Evolutionary conservation across 1,140 invertebrate species (phyloP), one percentile per base, ranked within the genome.

Genomic region (Drosophila subobscura): DNA sequence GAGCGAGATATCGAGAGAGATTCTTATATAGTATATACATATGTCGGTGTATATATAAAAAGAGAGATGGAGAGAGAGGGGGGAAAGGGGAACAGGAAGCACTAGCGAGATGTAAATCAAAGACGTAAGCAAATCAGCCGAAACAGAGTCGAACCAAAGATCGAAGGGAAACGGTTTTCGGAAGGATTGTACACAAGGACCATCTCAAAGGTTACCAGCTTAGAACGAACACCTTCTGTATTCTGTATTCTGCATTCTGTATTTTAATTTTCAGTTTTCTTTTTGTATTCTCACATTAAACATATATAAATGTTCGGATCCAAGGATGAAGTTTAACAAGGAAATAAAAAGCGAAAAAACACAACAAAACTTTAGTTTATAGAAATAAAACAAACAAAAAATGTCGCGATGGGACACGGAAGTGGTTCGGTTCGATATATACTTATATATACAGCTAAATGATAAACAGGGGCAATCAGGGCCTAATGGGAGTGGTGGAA

Each of bases 171-270:
- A 72, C 52, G 66, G 50, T 49, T 51, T 77, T 74, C 72, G 55
- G 46, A 70, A 70, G 77, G 88, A 84, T 77, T 91, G 72, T 86
- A 80, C 92, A 94, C 95, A 96, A 97, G 96, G 96, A 97, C 96
- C 97, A 97, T 97, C 96, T 97, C 97, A 97, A 97, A 97, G 97
- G 96, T 96, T 97, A 96, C 95, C 95, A 95, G 94, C 72, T 90
- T 89, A 80, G 77, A 88, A 78, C 57, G 77, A 88, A 78, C 57
- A 76, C 50, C 54, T 58, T 41, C 25, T 55, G 50, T 53, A 52
- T 54, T 49, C 25, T 47, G 47, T 20, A 57, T 45, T 64, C 29
- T 46, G 20, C 23, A 37, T 55, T 23, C 42, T 61, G 12, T 22
- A 12, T 57, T 33, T 63, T 59, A 20, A 20, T 58, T 52, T 52